Percentiles rank a stretch among this genome's conserved stretches.
These are phyloP conservation scores for Hippocampus kuda DNA, from an alignment of 2,797 vertebrate species.

Conservation along the genomic window DNA sequence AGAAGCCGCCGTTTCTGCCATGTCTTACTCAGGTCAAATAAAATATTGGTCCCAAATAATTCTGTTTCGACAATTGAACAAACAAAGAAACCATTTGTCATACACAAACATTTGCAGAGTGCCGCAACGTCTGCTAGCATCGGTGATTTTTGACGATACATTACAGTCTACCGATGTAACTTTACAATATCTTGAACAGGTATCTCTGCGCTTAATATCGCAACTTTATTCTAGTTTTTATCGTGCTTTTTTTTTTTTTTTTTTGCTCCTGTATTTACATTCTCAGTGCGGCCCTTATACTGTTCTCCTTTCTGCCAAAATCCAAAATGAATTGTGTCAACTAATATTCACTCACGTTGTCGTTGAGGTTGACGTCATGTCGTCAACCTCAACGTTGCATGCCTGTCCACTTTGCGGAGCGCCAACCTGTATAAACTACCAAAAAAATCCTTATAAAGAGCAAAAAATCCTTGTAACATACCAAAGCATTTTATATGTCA, in stretches of 20 bases:
- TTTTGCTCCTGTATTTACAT: neutral
- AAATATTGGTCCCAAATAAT: neutral
- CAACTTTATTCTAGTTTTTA: too few species aligned
- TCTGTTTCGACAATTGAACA: neutral
- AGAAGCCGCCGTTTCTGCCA: neutral
- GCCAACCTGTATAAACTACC: too few species aligned
- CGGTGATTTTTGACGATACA: conserved; percentile 15
- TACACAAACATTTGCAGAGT: conserved; percentile 4
- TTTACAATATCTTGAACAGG: too few species aligned
- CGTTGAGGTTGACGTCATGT: too few species aligned
- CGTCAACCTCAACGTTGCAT: conserved; percentile 25
- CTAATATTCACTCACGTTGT: conserved; percentile 2
- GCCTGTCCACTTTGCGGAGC: too few species aligned
- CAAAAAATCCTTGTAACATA: too few species aligned
- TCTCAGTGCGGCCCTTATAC: neutral
- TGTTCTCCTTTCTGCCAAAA: neutral
- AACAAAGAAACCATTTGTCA: neutral
- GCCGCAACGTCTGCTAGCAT: too few species aligned
- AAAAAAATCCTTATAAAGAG: too few species aligned
- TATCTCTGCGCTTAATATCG: too few species aligned
- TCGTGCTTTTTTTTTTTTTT: neutral
- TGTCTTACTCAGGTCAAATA: neutral
- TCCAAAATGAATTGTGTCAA: neutral
- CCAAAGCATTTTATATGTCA: too few species aligned
- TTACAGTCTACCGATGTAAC: conserved; percentile 2